phyloP scores from a whole-genome alignment of 2,113 vertebrate species.

The Rattus rattus region DNA sequence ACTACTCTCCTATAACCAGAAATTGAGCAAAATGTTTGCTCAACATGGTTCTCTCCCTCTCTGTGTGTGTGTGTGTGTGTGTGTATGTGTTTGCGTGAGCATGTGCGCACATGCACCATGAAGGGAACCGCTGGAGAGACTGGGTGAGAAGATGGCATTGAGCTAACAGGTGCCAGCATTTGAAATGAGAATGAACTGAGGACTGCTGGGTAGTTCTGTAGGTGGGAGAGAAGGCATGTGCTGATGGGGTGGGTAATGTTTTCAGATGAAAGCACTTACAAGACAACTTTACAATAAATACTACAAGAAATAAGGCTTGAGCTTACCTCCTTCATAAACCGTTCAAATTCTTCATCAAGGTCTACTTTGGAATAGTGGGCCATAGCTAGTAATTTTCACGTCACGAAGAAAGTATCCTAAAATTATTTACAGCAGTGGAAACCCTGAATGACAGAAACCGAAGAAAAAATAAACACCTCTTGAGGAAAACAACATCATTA shows the following conservation, averaged over 20 bases:
- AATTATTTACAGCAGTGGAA: neutral
- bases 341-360: slow-evolving; percentile 95
- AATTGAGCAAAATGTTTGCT: neutral
- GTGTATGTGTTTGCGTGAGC: neutral
- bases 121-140: neutral
- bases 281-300: neutral
- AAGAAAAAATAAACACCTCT: neutral
- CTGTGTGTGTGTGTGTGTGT: neutral
- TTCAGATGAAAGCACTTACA: neutral
- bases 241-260: neutral
- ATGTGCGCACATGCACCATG: neutral
- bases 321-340: slow-evolving; percentile 96
- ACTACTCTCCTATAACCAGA: neutral
- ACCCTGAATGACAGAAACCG: slow-evolving; percentile 50
- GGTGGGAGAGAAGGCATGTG: neutral
- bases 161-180: neutral
- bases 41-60: neutral
- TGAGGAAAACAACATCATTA: neutral
- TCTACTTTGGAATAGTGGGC: slow-evolving; percentile 90
- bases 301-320: slow-evolving; percentile 45
- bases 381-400: slow-evolving; percentile 85
- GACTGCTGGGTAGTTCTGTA: neutral
- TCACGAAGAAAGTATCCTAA: slow-evolving; percentile 61
- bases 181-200: neutral
- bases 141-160: neutral